Percentiles rank a stretch among this genome's conserved stretches.
Evolutionary conservation across 2,113 vertebrate species (phyloP).

Genomic region (Sterrhoptilus dennistouni): DNA sequence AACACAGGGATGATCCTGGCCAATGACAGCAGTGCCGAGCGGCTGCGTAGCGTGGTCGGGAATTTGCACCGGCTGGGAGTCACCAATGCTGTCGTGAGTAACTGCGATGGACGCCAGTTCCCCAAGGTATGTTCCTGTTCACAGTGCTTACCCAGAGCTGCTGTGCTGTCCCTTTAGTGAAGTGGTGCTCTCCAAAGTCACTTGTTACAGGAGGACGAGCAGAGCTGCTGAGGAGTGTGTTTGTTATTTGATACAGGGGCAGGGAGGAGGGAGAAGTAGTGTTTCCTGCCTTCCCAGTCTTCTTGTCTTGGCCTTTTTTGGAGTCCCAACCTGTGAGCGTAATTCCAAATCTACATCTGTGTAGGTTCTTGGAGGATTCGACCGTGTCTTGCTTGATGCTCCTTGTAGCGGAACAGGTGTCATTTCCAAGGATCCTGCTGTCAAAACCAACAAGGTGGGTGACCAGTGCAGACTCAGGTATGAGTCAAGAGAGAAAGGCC

Average conservation of each 20-base stretch:
- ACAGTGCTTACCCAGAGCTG: background rate
- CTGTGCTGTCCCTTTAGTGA: background rate
- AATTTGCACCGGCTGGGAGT: conserved; percentile 95
- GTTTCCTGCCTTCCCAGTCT: background rate
- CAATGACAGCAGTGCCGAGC: conserved; percentile 88
- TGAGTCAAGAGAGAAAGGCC: background rate
- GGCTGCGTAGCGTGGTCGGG: conserved; percentile 91
- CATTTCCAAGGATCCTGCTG: conserved; percentile 94
- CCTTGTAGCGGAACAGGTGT: conserved; percentile 95
- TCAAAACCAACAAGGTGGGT: conserved; percentile 95
- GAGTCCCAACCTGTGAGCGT: rapidly evolving
- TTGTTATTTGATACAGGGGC: background rate
- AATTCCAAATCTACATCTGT: background rate
- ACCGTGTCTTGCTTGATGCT: conserved; percentile 92
- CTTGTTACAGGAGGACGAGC: background rate
- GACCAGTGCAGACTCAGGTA: background rate
- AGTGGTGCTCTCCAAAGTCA: background rate
- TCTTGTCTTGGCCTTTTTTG: background rate
- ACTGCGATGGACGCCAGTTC: conserved; percentile 93
- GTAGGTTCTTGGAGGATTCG: conserved; percentile 94
- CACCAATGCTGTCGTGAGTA: conserved; percentile 88
- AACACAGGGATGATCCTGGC: conserved; percentile 93
- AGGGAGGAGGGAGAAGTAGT: background rate
- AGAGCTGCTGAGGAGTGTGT: background rate
- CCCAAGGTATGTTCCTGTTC: conserved; percentile 80